Evolutionary conservation across 2,113 vertebrate genomes (phyloP).

Genomic region (Limnothrissa miodon): DNA sequence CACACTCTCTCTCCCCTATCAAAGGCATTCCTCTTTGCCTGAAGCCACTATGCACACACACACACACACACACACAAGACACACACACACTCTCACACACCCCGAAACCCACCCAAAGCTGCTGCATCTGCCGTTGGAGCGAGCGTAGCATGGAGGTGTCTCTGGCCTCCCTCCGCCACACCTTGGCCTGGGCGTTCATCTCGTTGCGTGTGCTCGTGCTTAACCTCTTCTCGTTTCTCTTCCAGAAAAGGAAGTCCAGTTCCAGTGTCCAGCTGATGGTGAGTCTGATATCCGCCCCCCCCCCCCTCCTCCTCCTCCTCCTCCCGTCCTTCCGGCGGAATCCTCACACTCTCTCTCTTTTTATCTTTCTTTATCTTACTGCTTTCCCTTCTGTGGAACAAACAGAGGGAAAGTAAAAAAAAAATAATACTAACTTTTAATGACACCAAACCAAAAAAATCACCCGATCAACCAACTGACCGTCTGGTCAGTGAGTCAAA

Average conservation of each 20-base stretch:
- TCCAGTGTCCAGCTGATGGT: conserved; percentile 92
- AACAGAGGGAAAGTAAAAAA: conserved; percentile 26
- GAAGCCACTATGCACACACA: neutral
- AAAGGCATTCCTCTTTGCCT: neutral
- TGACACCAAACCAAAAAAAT: conserved; percentile 2
- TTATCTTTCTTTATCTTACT: neutral
- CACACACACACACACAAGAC: conserved; percentile 5
- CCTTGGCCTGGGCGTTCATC: conserved; percentile 65
- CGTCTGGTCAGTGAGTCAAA: neutral
- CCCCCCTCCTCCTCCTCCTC: neutral
- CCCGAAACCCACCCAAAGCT: neutral
- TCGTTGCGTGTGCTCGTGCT: conserved; percentile 80
- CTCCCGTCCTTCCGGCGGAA: neutral
- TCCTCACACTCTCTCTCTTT: neutral
- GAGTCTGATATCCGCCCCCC: conserved; percentile 64
- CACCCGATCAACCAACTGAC: neutral
- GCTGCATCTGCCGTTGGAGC: neutral
- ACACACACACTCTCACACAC: neutral
- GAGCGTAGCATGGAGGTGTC: conserved; percentile 2
- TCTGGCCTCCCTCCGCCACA: neutral
- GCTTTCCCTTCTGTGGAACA: neutral
- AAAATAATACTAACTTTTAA: conserved; percentile 26
- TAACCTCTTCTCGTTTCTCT: conserved; percentile 90
- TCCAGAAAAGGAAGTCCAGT: conserved; percentile 95
- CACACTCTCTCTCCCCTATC: neutral